Percentiles rank a stretch among this genome's conserved stretches.
Evolutionary conservation across 2,113 vertebrate genomes (phyloP).

Genomic region (Dolichallabes microphthalmus): DNA sequence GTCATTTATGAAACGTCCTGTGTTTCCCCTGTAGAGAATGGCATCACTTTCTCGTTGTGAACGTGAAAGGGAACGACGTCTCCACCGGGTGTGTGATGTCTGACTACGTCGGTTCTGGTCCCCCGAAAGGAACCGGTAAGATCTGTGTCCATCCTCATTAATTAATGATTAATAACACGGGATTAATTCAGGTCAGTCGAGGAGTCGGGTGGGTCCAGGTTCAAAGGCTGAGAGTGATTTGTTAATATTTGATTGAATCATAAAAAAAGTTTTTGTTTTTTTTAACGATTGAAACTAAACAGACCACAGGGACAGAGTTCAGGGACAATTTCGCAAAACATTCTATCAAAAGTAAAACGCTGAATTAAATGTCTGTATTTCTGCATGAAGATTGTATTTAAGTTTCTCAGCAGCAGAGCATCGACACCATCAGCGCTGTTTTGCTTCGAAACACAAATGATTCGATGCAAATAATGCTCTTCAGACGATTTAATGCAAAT

Average conservation of each 20-base stretch:
- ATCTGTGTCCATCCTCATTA: not conserved
- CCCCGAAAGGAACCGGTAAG: slow-evolving; percentile 89
- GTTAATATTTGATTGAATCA: not conserved
- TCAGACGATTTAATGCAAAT: no score
- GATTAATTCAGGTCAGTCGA: not conserved
- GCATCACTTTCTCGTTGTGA: slow-evolving; percentile 93
- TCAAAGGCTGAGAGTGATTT: not conserved
- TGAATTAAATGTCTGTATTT: no score
- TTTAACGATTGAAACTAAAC: no score
- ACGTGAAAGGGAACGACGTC: slow-evolving; percentile 92
- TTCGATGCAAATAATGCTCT: no score
- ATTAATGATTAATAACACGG: not conserved
- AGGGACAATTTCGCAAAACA: no score
- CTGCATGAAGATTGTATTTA: no score
- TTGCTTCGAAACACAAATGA: no score
- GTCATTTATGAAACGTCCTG: not conserved
- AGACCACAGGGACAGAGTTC: no score
- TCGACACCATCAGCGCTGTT: no score
- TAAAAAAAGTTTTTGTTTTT: no score
- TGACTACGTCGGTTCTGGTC: slow-evolving; percentile 88
- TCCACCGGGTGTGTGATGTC: slow-evolving; percentile 82
- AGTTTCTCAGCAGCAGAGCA: no score
- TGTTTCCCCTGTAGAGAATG: slow-evolving; percentile 78
- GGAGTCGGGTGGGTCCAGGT: not conserved
- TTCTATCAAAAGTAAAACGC: no score